Conservation (phyloP, 2,113 vertebrate species). For the Strix uralensis region DNA sequence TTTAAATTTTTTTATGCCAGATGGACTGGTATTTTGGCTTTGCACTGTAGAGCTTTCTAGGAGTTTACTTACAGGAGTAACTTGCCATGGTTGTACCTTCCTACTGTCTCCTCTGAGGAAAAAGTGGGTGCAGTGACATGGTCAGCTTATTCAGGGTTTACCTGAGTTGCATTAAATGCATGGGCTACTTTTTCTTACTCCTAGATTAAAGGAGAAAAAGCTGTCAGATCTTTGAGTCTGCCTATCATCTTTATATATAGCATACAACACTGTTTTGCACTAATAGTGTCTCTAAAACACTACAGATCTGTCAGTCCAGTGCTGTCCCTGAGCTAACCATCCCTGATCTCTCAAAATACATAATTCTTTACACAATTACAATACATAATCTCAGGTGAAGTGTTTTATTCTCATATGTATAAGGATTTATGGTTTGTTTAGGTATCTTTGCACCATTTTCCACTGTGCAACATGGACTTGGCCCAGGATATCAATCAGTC, state of each 20-base stretch:
- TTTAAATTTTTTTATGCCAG: not conserved
- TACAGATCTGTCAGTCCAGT: not conserved
- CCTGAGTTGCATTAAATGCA: not conserved
- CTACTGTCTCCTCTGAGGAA: not conserved
- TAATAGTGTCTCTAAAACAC: not conserved
- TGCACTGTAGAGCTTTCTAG: not conserved
- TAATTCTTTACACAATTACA: not conserved
- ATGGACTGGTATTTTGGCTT: not conserved
- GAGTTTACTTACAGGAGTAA: not conserved
- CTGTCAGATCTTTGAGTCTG: not conserved
- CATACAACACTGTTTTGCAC: not conserved
- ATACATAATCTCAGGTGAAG: not conserved
- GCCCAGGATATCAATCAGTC: not conserved
- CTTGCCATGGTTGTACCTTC: not conserved
- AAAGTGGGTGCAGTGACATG: rapidly evolving
- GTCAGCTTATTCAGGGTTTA: not conserved
- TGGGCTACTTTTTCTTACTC: not conserved
- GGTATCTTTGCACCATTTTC: not conserved
- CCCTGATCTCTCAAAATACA: not conserved
- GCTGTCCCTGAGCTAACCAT: not conserved
- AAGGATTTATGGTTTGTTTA: not conserved
- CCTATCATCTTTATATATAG: not conserved
- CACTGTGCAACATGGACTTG: not conserved
- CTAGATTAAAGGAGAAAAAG: not conserved
- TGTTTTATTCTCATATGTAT: not conserved